Conservation (phyloP, 2,888 invertebrate species). For the Sarcophaga caerulescens region DNA sequence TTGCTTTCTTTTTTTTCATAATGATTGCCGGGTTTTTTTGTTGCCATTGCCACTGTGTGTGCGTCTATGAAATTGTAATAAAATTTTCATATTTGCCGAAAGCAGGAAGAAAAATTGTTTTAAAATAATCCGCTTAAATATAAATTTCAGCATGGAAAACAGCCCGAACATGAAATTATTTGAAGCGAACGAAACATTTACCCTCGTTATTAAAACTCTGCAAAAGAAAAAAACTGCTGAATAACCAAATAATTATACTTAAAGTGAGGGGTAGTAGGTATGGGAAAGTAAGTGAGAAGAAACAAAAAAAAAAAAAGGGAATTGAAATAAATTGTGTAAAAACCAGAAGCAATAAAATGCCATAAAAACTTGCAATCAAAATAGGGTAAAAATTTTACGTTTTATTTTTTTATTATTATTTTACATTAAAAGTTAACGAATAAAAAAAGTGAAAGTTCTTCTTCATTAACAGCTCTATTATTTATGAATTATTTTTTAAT, state of each 20-base stretch:
- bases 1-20: too few species aligned
- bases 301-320: neutral
- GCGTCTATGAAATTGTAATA: neutral
- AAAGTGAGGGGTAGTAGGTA: neutral
- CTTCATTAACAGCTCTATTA: conserved; percentile 21
- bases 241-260: neutral
- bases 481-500: neutral
- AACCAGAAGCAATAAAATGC: neutral
- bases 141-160: neutral
- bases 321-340: neutral
- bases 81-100: neutral
- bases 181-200: neutral
- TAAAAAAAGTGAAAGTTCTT: neutral
- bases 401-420: neutral
- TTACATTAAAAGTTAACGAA: neutral
- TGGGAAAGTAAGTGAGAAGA: too few species aligned
- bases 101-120: neutral
- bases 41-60: neutral
- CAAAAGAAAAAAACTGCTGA: neutral
- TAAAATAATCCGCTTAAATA: neutral
- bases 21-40: too few species aligned
- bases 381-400: neutral
- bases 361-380: neutral
- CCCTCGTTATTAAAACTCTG: neutral
- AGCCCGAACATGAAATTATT: neutral